A percentile compares a stretch with the other conserved stretches of the same genome.
Evolutionary conservation across 2,113 vertebrate genomes (phyloP).

Genomic region (Engystomops pustulosus): DNA sequence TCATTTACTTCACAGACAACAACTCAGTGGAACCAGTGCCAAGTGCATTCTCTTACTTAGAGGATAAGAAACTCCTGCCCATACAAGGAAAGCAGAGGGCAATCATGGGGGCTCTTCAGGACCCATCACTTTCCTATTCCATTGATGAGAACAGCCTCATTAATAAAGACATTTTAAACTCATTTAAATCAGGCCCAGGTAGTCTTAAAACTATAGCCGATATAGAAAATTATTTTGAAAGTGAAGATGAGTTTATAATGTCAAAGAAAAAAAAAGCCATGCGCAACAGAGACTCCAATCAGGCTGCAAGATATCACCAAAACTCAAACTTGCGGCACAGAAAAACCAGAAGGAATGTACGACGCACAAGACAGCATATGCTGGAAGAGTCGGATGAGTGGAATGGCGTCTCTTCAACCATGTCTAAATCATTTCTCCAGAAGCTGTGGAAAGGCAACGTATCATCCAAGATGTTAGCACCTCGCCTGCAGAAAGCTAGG

Average conservation of each 20-base stretch:
- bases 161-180: conserved; percentile 61
- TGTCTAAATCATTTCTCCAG: conserved; percentile 84
- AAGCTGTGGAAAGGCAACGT: conserved; percentile 87
- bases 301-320: conserved; percentile 63
- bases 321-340: conserved; percentile 58
- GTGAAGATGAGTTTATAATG: conserved; percentile 65
- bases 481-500: conserved; percentile 90
- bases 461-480: conserved; percentile 86
- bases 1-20: conserved; percentile 92
- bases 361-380: conserved; percentile 56
- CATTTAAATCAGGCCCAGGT: conserved; percentile 61
- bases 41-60: conserved; percentile 82
- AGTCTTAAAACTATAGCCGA: conserved; percentile 68
- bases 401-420: conserved; percentile 82
- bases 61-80: conserved; percentile 84
- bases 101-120: conserved; percentile 79
- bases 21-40: conserved; percentile 81
- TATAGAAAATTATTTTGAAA: conserved; percentile 64
- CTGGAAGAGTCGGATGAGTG: conserved; percentile 70
- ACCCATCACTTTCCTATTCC: conserved; percentile 68
- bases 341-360: conserved; percentile 63
- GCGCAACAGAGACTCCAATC: conserved; percentile 67
- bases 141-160: conserved; percentile 67
- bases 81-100: conserved; percentile 81
- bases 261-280: conserved; percentile 71